Conservation (phyloP, 2,888 invertebrate genomes). For the Iphiclides podalirius region DNA sequence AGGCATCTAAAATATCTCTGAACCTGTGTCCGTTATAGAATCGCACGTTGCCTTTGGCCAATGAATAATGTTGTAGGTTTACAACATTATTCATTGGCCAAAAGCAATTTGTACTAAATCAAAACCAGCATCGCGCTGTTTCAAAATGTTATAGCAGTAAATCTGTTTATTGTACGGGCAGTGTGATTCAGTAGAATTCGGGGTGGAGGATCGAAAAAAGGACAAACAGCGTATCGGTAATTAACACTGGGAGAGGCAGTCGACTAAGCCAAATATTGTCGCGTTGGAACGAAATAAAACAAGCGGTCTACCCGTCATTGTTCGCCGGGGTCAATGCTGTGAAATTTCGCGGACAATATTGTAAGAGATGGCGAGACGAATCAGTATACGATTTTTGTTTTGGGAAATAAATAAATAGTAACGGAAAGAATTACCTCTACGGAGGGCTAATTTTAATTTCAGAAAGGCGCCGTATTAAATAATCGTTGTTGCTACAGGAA, state of each 20-base stretch:
- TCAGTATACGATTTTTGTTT: constrained; percentile 58
- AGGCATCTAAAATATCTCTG: no score
- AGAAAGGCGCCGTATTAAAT: constrained; percentile 59
- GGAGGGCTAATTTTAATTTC: constrained; percentile 57
- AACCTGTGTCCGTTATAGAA: no score
- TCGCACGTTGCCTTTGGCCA: no score
- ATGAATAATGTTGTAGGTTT: no score
- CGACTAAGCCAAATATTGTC: constrained; percentile 49
- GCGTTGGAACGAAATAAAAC: constrained; percentile 54
- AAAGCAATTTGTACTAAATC: no score
- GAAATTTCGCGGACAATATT: constrained; percentile 54
- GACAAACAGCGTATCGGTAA: constrained; percentile 43
- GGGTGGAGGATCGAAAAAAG: constrained; percentile 29
- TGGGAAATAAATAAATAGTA: constrained; percentile 56
- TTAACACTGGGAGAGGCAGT: constrained; percentile 49
- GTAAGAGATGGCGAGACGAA: constrained; percentile 51
- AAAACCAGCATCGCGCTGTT: no score
- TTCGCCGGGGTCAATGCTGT: constrained; percentile 34
- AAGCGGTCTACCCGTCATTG: constrained; percentile 41
- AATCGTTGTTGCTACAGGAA: constrained; percentile 42
- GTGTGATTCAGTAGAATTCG: no score
- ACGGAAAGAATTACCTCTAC: constrained; percentile 36
- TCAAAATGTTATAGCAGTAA: no score
- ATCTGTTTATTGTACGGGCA: no score
- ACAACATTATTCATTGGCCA: no score